Evolutionary conservation across 1,140 invertebrate species (phyloP).

Genomic region (Sesamia nonagrioides): DNA sequence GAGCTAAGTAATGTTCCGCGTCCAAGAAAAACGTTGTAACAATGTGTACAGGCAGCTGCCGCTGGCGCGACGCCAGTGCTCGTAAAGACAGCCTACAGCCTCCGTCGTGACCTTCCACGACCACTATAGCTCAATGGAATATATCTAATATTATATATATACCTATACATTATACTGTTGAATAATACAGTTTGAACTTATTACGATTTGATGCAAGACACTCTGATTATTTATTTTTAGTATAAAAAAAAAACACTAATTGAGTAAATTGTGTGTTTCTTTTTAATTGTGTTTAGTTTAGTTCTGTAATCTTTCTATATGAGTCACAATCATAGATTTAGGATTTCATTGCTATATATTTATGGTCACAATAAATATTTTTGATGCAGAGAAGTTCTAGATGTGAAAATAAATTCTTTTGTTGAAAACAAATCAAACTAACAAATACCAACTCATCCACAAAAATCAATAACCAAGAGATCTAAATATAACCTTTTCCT

Average conservation of each 20-base stretch:
- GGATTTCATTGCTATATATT: too few relatives aligned
- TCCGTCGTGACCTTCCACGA: constrained; percentile 43
- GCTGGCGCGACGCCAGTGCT: constrained; percentile 59
- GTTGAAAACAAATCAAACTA: background rate
- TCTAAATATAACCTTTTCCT: background rate
- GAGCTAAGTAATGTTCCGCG: constrained; percentile 52
- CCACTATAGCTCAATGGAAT: constrained; percentile 32
- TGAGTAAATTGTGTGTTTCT: too few relatives aligned
- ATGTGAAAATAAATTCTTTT: too few relatives aligned
- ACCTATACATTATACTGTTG: background rate
- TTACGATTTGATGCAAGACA: too few relatives aligned
- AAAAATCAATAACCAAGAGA: background rate
- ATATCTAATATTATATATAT: background rate
- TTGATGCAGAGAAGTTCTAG: too few relatives aligned
- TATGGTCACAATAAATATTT: too few relatives aligned
- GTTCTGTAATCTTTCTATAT: too few relatives aligned
- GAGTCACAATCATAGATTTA: too few relatives aligned
- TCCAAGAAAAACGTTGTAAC: constrained; percentile 56
- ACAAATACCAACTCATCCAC: too few relatives aligned
- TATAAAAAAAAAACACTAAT: too few relatives aligned
- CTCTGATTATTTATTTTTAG: too few relatives aligned
- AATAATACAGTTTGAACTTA: background rate
- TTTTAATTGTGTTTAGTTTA: too few relatives aligned
- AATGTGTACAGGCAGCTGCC: constrained; percentile 56
- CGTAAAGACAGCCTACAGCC: constrained; percentile 43